Conservation (phyloP, 2,113 vertebrate species). For the Cottus gobio region DNA sequence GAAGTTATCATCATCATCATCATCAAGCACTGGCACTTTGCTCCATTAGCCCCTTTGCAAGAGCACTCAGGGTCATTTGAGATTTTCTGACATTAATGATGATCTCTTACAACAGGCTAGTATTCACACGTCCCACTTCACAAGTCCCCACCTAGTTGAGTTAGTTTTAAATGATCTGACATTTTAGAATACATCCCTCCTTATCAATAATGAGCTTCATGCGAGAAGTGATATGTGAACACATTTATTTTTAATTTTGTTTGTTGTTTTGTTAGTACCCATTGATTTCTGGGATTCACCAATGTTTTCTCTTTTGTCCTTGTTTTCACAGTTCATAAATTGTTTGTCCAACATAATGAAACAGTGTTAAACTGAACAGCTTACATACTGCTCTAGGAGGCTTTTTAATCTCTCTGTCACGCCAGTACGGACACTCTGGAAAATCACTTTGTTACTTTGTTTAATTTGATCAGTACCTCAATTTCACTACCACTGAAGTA, state of each 20-base stretch:
- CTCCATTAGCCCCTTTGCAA: conserved; percentile 69
- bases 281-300: background rate
- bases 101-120: conserved; percentile 37
- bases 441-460: background rate
- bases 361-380: background rate
- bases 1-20: conserved; percentile 74
- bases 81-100: conserved; percentile 64
- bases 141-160: background rate
- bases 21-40: conserved; percentile 71
- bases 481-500: background rate
- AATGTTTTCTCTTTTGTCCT: background rate
- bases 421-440: background rate
- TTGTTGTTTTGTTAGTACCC: background rate
- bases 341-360: background rate
- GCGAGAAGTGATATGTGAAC: background rate
- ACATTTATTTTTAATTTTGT: background rate
- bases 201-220: background rate
- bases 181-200: conserved; percentile 2
- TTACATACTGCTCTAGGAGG: background rate
- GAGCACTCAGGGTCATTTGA: conserved; percentile 68
- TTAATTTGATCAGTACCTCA: background rate
- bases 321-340: background rate
- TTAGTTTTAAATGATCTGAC: conserved; percentile 10
- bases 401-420: background rate
- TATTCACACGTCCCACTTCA: background rate